Evolutionary conservation across 2,888 invertebrate species (phyloP).

Genomic region (Bedellia somnulentella): DNA sequence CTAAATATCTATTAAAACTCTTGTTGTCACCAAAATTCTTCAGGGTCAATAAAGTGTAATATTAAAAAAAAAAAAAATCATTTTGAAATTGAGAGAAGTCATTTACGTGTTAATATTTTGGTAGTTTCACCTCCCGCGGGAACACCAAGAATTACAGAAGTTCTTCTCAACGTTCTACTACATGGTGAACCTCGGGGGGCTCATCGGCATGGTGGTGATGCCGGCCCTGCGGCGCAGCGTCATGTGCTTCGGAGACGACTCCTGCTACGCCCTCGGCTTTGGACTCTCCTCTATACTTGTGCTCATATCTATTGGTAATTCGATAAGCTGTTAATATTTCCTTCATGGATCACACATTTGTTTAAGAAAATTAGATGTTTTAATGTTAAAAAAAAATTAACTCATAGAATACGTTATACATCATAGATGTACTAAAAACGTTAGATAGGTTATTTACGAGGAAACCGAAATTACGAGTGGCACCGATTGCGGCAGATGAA

Average conservation of each 20-base stretch:
- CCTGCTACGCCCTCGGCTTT: conserved; percentile 74
- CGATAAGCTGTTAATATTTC: too few species aligned
- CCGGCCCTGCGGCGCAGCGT: conserved; percentile 70
- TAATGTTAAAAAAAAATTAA: neutral
- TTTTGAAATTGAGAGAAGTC: neutral
- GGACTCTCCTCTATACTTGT: conserved; percentile 76
- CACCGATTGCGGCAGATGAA: too few species aligned
- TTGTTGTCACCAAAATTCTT: neutral
- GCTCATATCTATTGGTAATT: conserved; percentile 68
- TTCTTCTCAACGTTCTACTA: conserved; percentile 87
- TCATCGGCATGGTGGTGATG: conserved; percentile 69
- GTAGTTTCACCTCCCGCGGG: conserved; percentile 68
- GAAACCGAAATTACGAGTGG: too few species aligned
- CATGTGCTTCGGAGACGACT: conserved; percentile 68
- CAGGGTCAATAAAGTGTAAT: neutral
- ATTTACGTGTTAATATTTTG: too few species aligned
- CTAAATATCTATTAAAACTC: too few species aligned
- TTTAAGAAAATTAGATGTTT: neutral
- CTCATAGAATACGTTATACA: too few species aligned
- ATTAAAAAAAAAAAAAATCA: neutral
- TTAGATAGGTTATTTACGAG: too few species aligned
- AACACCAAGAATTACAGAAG: conserved; percentile 66
- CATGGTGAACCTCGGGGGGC: conserved; percentile 72
- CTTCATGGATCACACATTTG: too few species aligned
- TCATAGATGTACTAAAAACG: too few species aligned